Conservation (phyloP, 2,888 invertebrate genomes). For the Drosophila leonis region DNA sequence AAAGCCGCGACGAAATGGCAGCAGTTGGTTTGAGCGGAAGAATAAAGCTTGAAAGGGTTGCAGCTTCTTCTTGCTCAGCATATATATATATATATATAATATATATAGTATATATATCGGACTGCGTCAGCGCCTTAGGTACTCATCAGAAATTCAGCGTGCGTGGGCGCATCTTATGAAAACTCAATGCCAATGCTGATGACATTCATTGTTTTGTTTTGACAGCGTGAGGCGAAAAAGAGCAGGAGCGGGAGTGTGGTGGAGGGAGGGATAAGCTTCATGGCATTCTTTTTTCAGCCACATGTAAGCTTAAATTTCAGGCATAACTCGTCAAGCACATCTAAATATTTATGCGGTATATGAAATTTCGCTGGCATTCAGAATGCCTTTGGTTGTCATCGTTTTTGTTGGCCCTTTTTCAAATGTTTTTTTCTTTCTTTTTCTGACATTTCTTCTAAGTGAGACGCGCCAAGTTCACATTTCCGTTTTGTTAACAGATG, state of each 20-base stretch:
- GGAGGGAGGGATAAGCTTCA: background rate
- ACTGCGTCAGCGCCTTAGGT: slow-evolving; percentile 39
- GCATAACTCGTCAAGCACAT: slow-evolving; percentile 43
- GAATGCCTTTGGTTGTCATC: slow-evolving; percentile 18
- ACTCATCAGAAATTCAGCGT: slow-evolving; percentile 72
- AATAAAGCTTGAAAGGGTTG: slow-evolving; percentile 51
- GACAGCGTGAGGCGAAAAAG: slow-evolving; percentile 1
- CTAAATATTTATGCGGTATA: slow-evolving; percentile 21
- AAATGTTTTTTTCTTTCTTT: slow-evolving; percentile 13
- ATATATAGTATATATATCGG: background rate
- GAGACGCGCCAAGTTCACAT: slow-evolving; percentile 53
- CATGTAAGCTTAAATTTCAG: slow-evolving; percentile 48
- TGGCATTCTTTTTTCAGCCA: slow-evolving; percentile 36
- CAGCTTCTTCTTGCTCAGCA: background rate
- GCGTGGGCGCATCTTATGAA: slow-evolving; percentile 74
- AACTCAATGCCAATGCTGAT: slow-evolving; percentile 74
- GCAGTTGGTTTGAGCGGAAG: background rate
- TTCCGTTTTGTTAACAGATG: slow-evolving; percentile 51
- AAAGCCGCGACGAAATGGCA: slow-evolving; percentile 22
- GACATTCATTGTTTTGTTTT: slow-evolving; percentile 79
- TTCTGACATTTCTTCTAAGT: slow-evolving; percentile 39
- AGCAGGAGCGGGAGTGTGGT: background rate
- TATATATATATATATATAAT: slow-evolving; percentile 3
- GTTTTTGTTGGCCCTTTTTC: background rate
- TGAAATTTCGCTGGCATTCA: slow-evolving; percentile 43